These are phyloP conservation scores for Cephus runcator DNA, from an alignment of 2,888 invertebrate genomes.

Conservation along the genomic window DNA sequence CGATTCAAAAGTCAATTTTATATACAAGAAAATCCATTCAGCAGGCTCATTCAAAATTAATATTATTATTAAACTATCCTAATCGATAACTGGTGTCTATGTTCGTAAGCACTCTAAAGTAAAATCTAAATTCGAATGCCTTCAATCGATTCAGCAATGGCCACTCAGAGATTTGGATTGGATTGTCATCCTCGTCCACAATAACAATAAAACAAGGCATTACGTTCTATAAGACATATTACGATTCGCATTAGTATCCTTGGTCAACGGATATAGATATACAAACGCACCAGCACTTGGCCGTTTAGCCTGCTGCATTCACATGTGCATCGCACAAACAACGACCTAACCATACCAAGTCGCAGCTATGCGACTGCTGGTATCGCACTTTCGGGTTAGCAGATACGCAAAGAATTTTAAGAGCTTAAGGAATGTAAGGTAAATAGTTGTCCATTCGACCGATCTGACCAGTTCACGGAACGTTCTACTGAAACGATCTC, in stretches of 20 bases:
- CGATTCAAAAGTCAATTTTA: neutral
- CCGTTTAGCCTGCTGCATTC: no score
- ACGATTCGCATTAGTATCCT: neutral
- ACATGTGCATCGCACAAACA: no score
- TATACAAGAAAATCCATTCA: slow-evolving; percentile 19
- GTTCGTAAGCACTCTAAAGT: slow-evolving; percentile 12
- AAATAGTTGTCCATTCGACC: neutral
- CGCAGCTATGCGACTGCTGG: neutral
- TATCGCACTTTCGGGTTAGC: neutral
- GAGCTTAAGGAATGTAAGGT: neutral
- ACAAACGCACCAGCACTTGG: neutral
- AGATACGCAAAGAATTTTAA: neutral
- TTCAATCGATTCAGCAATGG: slow-evolving; percentile 5
- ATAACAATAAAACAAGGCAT: neutral
- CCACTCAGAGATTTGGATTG: slow-evolving; percentile 10
- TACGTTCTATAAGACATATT: neutral
- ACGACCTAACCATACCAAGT: neutral
- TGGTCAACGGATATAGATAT: neutral
- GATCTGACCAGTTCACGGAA: neutral
- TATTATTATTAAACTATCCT: slow-evolving; percentile 7
- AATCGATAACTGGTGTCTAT: slow-evolving; percentile 13
- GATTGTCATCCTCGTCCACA: neutral
- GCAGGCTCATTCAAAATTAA: slow-evolving; percentile 10
- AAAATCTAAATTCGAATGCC: slow-evolving; percentile 10
- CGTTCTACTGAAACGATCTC: neutral